Evolutionary conservation across 2,888 invertebrate species (phyloP), one percentile per base, ranked within the genome.

Genomic region (Cryptops parisi): DNA sequence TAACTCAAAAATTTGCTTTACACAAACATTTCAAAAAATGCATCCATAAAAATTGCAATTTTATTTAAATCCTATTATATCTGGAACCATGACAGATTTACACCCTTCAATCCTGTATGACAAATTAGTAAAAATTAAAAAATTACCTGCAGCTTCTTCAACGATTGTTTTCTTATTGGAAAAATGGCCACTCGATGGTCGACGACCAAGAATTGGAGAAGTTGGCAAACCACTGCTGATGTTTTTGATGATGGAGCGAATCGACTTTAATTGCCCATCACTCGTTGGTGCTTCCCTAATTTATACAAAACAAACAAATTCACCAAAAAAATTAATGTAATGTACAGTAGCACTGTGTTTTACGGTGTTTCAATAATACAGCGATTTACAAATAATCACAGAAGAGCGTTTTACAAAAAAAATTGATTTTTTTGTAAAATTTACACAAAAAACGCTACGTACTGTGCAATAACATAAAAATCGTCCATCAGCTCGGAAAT

Each of bases 381-480:
- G 38, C 38, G 38, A 33, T 9, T 33, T n/a, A n/a, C n/a, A n/a
- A n/a, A n/a, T n/a, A n/a, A n/a, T n/a, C n/a, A n/a, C n/a, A n/a
- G n/a, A n/a, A n/a, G n/a, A n/a, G n/a, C n/a, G n/a, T n/a, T n/a
- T n/a, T n/a, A n/a, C n/a, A n/a, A n/a, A n/a, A n/a, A n/a, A n/a
- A n/a, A n/a, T n/a, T n/a, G n/a, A n/a, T n/a, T n/a, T n/a, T n/a
- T n/a, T n/a, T n/a, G n/a, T n/a, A n/a, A n/a, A n/a, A n/a, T n/a
- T n/a, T n/a, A n/a, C n/a, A 38, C 17, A 39, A 33, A 2, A 2
- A 24, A 47, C 17, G 46, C 25, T 27, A 25, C 71, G 65, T 81
- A 89, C 64, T 85, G 81, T 9, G 90, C 87, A 58, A 89, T 84
- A 22, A 86, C 84, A 65, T 84, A 88, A 72, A 91, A 91, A 69